These are phyloP conservation scores for Oryzias curvinotus DNA, from an alignment of 2,113 vertebrate species.

Conservation along the genomic window DNA sequence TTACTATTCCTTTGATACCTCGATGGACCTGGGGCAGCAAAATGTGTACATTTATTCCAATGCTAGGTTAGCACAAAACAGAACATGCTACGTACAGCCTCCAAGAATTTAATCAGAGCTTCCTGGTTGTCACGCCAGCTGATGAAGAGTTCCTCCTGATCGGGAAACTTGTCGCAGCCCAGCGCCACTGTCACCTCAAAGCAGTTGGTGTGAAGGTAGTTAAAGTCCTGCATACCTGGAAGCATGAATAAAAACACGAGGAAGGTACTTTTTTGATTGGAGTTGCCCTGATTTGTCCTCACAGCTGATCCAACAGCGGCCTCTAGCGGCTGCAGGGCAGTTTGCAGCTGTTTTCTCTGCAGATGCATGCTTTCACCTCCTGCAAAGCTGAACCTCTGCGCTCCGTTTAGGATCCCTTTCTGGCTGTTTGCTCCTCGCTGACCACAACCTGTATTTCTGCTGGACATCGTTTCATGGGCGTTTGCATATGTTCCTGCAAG, in stretches of 20 bases:
- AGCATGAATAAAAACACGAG: neutral
- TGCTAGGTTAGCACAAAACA: neutral
- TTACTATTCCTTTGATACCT: constrained; percentile 92
- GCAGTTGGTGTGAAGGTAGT: constrained; percentile 97
- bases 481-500: constrained; percentile 84
- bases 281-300: neutral
- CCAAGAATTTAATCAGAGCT: constrained; percentile 86
- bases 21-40: constrained; percentile 82
- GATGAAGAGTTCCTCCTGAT: constrained; percentile 84
- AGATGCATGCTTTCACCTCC: constrained; percentile 53
- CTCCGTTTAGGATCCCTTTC: constrained; percentile 87
- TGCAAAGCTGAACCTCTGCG: constrained; percentile 86
- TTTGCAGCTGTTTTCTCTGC: neutral
- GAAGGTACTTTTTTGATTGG: no score
- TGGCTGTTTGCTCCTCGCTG: constrained; percentile 71
- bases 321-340: constrained; percentile 27
- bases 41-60: constrained; percentile 2
- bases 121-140: constrained; percentile 91
- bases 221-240: constrained; percentile 96
- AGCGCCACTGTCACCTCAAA: constrained; percentile 93
- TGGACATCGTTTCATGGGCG: constrained; percentile 84
- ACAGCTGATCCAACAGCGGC: constrained; percentile 11
- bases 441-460: constrained; percentile 81
- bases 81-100: constrained; percentile 78
- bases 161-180: constrained; percentile 92